Evolutionary conservation across 2,888 invertebrate genomes (phyloP).

Genomic region (Pyralis farinalis): DNA sequence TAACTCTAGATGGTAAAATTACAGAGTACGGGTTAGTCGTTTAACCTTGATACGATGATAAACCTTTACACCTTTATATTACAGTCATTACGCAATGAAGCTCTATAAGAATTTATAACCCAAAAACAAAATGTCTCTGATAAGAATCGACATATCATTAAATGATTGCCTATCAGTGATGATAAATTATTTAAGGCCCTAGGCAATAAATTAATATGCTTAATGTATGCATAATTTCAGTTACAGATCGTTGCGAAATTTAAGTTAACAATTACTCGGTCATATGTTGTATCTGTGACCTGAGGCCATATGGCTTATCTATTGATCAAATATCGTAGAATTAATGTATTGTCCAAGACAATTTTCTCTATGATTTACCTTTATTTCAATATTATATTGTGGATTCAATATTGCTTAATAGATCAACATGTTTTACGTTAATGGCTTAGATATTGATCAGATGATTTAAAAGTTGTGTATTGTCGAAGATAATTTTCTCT

Average conservation of each 20-base stretch:
- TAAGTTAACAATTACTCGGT: neutral
- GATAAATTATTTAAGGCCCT: constrained; percentile 21
- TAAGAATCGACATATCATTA: constrained; percentile 29
- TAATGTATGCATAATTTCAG: constrained; percentile 1
- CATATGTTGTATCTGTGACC: too few species aligned
- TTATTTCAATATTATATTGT: too few species aligned
- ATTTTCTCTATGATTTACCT: too few species aligned
- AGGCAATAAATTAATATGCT: constrained; percentile 5
- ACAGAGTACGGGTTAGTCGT: neutral
- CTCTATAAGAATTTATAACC: constrained; percentile 18
- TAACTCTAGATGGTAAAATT: constrained; percentile 1
- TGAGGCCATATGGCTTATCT: neutral
- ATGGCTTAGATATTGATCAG: neutral
- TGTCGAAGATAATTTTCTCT: too few species aligned
- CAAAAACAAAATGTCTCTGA: constrained; percentile 23
- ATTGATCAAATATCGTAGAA: constrained; percentile 4
- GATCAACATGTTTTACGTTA: too few species aligned
- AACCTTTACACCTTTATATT: constrained; percentile 6
- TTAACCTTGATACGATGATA: neutral
- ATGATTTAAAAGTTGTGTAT: neutral
- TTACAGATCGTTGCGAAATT: constrained; percentile 1
- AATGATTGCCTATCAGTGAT: constrained; percentile 26
- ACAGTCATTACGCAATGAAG: constrained; percentile 10
- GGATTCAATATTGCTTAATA: too few species aligned
- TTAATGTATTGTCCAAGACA: too few species aligned